Evolutionary conservation across 2,113 vertebrate genomes (phyloP).

Genomic region (Oryzias melastigma): DNA sequence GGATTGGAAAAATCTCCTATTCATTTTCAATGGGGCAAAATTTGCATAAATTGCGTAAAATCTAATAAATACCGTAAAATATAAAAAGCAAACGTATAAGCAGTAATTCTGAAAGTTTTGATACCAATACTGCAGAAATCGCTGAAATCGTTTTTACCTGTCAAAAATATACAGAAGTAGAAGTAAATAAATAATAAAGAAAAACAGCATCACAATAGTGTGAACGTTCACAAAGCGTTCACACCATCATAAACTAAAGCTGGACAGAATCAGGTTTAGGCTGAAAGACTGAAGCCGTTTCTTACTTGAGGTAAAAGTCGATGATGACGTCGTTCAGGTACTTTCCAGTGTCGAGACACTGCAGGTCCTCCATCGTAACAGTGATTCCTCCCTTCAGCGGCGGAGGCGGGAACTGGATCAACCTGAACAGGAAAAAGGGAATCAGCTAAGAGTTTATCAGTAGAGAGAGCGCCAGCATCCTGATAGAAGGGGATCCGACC

Average conservation of each 20-base stretch:
- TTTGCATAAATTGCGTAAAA: too few relatives aligned
- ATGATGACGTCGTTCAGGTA: constrained; percentile 99
- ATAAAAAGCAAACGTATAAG: too few relatives aligned
- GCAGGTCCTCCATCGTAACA: constrained; percentile 93
- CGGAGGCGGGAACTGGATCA: constrained; percentile 95
- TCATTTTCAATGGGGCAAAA: too few relatives aligned
- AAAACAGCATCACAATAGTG: neutral
- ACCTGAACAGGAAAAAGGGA: constrained; percentile 65
- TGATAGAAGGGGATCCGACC: constrained; percentile 70
- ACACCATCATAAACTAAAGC: neutral
- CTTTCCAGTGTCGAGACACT: constrained; percentile 92
- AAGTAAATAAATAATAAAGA: neutral
- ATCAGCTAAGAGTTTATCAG: neutral
- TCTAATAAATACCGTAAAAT: too few relatives aligned
- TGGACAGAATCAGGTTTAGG: neutral
- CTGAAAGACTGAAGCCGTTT: neutral
- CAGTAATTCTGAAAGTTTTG: too few relatives aligned
- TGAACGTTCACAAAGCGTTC: neutral
- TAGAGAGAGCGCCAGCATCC: neutral
- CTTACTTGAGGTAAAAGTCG: constrained; percentile 98
- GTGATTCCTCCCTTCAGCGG: constrained; percentile 92
- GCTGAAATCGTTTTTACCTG: too few relatives aligned
- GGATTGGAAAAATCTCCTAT: too few relatives aligned
- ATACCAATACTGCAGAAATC: too few relatives aligned
- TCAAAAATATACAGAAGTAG: too few relatives aligned